Evolutionary conservation across 2,797 vertebrate species (phyloP).

Genomic region (Zenarchopterus dispar): DNA sequence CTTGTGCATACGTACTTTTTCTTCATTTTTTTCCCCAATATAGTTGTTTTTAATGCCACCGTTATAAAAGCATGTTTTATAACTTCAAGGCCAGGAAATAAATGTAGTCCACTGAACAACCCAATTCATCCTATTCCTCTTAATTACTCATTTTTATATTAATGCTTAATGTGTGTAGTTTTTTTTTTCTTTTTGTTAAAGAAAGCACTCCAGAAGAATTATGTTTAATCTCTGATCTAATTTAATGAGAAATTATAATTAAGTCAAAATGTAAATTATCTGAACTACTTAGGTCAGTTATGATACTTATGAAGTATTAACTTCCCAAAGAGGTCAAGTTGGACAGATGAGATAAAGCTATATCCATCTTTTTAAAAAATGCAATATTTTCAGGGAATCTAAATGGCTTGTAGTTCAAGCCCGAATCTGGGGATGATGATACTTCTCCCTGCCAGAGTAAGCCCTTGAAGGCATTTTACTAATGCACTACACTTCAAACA

Average conservation of each 20-base stretch:
- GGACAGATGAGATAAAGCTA: slow-evolving; percentile 22
- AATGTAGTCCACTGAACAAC: slow-evolving; percentile 27
- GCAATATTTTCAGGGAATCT: slow-evolving; percentile 56
- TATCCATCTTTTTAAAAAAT: slow-evolving; percentile 33
- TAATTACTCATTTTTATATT: slow-evolving; percentile 18
- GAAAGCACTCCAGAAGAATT: not conserved
- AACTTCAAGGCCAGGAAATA: slow-evolving; percentile 32
- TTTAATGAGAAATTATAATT: not conserved
- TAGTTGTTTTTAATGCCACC: slow-evolving; percentile 10
- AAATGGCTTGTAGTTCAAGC: slow-evolving; percentile 62
- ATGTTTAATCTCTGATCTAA: no score
- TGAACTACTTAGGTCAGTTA: not conserved
- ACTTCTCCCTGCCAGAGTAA: slow-evolving; percentile 64
- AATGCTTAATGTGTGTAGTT: slow-evolving; percentile 1
- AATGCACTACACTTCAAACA: slow-evolving; percentile 71
- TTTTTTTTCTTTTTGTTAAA: not conserved
- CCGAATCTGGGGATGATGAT: slow-evolving; percentile 63
- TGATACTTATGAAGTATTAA: not conserved
- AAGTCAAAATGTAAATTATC: slow-evolving; percentile 9
- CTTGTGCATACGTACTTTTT: slow-evolving; percentile 26
- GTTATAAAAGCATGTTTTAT: slow-evolving; percentile 38
- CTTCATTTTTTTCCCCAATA: slow-evolving; percentile 3
- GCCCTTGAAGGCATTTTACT: slow-evolving; percentile 69
- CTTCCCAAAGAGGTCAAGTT: slow-evolving; percentile 2
- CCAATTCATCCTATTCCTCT: slow-evolving; percentile 24